These are phyloP conservation scores for Rhea pennata DNA, from an alignment of 2,113 vertebrate species.

Conservation along the genomic window DNA sequence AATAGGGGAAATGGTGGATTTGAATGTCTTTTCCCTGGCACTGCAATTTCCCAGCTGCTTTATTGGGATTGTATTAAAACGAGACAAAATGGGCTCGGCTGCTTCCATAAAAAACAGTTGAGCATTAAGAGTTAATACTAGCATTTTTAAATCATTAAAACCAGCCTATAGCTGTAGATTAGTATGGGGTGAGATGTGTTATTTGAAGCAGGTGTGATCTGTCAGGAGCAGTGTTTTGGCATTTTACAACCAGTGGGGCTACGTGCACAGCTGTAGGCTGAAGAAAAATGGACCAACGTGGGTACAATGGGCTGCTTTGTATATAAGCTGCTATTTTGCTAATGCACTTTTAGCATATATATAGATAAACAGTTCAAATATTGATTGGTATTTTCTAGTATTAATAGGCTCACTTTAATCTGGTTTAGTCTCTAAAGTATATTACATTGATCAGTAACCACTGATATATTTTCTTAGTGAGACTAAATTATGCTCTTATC, in stretches of 20 bases:
- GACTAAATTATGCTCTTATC: conserved; percentile 56
- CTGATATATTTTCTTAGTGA: conserved; percentile 55
- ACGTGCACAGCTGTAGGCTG: conserved; percentile 65
- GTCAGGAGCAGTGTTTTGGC: conserved; percentile 75
- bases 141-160: conserved; percentile 72
- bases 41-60: conserved; percentile 80
- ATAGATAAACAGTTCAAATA: conserved; percentile 71
- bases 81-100: conserved; percentile 77
- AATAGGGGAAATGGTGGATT: conserved; percentile 80
- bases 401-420: conserved; percentile 56
- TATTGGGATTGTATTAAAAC: conserved; percentile 79
- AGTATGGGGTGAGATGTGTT: conserved; percentile 66
- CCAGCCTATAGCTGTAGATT: conserved; percentile 60
- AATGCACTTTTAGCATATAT: conserved; percentile 63
- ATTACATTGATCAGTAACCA: conserved; percentile 56
- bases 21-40: conserved; percentile 77
- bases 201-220: conserved; percentile 71
- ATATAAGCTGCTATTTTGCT: conserved; percentile 61
- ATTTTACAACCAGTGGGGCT: conserved; percentile 62
- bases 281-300: conserved; percentile 41
- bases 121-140: conserved; percentile 78
- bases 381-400: conserved; percentile 50
- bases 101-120: conserved; percentile 77
- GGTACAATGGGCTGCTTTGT: conserved; percentile 68
- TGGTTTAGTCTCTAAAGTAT: conserved; percentile 60